Conservation (phyloP, 1,140 invertebrate species). For the Plodia interpunctella region DNA sequence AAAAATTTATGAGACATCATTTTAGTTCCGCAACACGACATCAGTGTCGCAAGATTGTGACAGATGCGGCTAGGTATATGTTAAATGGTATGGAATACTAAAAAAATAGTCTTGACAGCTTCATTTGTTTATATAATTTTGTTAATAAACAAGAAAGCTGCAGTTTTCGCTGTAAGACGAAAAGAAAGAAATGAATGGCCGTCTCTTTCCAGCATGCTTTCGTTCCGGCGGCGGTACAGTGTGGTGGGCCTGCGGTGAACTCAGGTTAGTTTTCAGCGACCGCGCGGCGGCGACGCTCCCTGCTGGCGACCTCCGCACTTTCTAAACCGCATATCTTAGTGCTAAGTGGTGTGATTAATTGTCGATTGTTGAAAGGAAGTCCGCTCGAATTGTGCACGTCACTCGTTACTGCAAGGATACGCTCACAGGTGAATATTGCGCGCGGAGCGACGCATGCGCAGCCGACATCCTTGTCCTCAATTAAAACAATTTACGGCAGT, state of each 20-base stretch:
- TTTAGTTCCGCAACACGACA: background rate
- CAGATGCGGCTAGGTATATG: background rate
- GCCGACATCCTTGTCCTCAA: conserved; percentile 67
- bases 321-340: conserved; percentile 54
- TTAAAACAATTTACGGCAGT: conserved; percentile 57
- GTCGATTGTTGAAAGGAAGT: conserved; percentile 32
- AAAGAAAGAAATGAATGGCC: conserved; percentile 64
- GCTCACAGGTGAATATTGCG: conserved; percentile 3
- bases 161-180: conserved; percentile 42
- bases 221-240: conserved; percentile 41
- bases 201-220: conserved; percentile 68
- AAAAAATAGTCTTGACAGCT: background rate
- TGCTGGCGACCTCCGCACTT: conserved; percentile 53
- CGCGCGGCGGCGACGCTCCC: conserved; percentile 59
- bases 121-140: conserved; percentile 13
- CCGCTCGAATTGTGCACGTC: conserved; percentile 17
- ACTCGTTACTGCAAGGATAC: conserved; percentile 15
- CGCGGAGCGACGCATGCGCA: conserved; percentile 19
- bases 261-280: conserved; percentile 63
- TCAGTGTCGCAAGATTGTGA: background rate
- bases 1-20: background rate
- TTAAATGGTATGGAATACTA: background rate
- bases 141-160: conserved; percentile 47
- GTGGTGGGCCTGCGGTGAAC: conserved; percentile 34
- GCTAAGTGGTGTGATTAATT: conserved; percentile 55